Evolutionary conservation across 2,797 vertebrate species (phyloP), one percentile per base, ranked within the genome.

Genomic region (Enteromius argenteus): DNA sequence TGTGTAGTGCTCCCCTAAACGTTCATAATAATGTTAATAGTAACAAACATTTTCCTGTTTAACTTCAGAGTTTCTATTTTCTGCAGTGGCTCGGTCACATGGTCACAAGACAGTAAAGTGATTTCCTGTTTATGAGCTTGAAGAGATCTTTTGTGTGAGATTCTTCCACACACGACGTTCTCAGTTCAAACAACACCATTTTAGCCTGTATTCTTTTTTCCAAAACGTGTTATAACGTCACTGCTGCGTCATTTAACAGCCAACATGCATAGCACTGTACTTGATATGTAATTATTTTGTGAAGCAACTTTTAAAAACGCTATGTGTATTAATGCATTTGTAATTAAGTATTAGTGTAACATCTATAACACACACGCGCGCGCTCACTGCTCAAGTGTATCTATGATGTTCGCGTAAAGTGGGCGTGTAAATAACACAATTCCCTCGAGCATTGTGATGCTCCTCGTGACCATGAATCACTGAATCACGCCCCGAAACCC

Each of bases 391-490:
- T 0, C 4, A 13, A 73, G 46, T 19, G 27, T 21, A 11, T 35
- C 1, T 5, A 3, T 21, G 71, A 73, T 51, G 46, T 3, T 51
- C 10, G 9, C 21, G 30, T 60, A 23, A 21, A n/a, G 69, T 39
- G 42, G 56, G 58, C 21, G 69, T 60, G 80, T 4, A 51, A 58
- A 35, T 17, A 23, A 30, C 60, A 53, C 32, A n/a, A 39, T 75
- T 67, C 30, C 58, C 80, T 83, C 15, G 3, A 1, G 58, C 14
- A 37, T 30, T 27, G 5, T 30, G 81, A 37, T 75, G 42, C 30
- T 72, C 44, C 51, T 8, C 42, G 78, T 84, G 85, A 84, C 71
- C 27, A n/a, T 74, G 80, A 84, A 81, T 87, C 83, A 86, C 19
- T 23, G 51, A 68, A 37, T 71, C 69, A 64, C 75, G 32, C 79